These are phyloP conservation scores for Creontiades dilutus DNA, from an alignment of 2,888 invertebrate species.

Conservation along the genomic window DNA sequence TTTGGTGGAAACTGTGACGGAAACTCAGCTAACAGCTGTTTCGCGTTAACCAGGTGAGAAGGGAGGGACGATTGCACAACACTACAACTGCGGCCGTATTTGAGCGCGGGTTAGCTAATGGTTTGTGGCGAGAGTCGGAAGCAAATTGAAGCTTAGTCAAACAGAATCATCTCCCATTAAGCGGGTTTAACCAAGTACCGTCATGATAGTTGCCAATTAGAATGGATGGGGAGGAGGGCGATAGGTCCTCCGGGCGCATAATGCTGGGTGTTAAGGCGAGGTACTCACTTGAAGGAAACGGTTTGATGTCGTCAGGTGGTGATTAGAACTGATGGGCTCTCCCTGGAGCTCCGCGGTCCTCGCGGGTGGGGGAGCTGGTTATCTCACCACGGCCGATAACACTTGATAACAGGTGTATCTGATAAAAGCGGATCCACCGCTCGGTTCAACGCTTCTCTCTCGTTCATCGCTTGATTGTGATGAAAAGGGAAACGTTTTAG, in stretches of 20 bases:
- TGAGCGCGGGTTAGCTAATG: slow-evolving; percentile 54
- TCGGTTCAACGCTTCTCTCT: neutral
- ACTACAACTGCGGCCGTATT: slow-evolving; percentile 9
- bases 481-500: neutral
- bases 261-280: slow-evolving; percentile 17
- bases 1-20: neutral
- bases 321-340: slow-evolving; percentile 31
- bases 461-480: neutral
- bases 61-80: slow-evolving; percentile 35
- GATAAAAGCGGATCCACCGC: slow-evolving; percentile 8
- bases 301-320: slow-evolving; percentile 40
- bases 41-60: slow-evolving; percentile 16
- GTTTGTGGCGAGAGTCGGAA: slow-evolving; percentile 57
- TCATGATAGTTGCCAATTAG: slow-evolving; percentile 50
- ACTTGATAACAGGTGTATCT: slow-evolving; percentile 56
- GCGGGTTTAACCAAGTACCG: slow-evolving; percentile 56
- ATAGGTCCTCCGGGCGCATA: neutral
- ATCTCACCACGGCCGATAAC: slow-evolving; percentile 29
- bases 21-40: slow-evolving; percentile 19
- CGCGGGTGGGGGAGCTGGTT: neutral
- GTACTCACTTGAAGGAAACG: slow-evolving; percentile 51
- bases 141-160: slow-evolving; percentile 68
- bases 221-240: neutral
- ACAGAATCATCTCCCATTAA: slow-evolving; percentile 68
- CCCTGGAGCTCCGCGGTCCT: neutral